phyloP scores from a whole-genome alignment of 2,113 vertebrate species.

The Enhydra lutris region DNA sequence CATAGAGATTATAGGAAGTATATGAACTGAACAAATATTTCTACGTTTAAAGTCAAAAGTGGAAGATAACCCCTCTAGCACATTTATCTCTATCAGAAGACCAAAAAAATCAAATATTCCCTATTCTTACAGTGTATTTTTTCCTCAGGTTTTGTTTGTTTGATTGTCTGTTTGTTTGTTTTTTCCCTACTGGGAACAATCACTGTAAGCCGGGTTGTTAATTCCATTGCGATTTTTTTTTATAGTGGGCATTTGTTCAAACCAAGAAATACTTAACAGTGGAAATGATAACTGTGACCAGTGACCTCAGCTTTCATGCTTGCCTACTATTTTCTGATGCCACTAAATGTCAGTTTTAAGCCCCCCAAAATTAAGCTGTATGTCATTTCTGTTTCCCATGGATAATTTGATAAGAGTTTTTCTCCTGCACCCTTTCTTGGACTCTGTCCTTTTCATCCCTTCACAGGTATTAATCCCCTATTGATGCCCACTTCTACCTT shows the following conservation, averaged over 20 bases:
- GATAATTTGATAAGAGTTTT: constrained; percentile 45
- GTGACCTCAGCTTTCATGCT: constrained; percentile 73
- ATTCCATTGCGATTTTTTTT: constrained; percentile 65
- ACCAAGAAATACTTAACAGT: constrained; percentile 77
- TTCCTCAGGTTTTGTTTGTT: not conserved
- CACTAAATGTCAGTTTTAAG: constrained; percentile 70
- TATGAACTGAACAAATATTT: constrained; percentile 30
- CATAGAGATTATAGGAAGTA: constrained; percentile 57
- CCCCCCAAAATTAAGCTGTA: constrained; percentile 57
- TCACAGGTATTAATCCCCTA: not conserved
- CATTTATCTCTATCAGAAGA: constrained; percentile 69
- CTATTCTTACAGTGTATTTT: constrained; percentile 55
- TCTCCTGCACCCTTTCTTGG: not conserved
- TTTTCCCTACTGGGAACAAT: constrained; percentile 41
- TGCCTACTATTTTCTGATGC: constrained; percentile 71
- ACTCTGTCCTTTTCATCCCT: not conserved
- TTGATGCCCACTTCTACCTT: not conserved
- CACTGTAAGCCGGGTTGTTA: constrained; percentile 59
- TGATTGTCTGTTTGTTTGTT: not conserved
- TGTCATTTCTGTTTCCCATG: constrained; percentile 49
- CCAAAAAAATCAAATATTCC: constrained; percentile 35
- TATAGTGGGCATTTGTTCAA: constrained; percentile 76
- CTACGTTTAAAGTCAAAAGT: constrained; percentile 48
- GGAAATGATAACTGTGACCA: constrained; percentile 79
- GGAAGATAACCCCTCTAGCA: constrained; percentile 39